phyloP scores from a whole-genome alignment of 2,113 vertebrate species.

The Nymphicus hollandicus region DNA sequence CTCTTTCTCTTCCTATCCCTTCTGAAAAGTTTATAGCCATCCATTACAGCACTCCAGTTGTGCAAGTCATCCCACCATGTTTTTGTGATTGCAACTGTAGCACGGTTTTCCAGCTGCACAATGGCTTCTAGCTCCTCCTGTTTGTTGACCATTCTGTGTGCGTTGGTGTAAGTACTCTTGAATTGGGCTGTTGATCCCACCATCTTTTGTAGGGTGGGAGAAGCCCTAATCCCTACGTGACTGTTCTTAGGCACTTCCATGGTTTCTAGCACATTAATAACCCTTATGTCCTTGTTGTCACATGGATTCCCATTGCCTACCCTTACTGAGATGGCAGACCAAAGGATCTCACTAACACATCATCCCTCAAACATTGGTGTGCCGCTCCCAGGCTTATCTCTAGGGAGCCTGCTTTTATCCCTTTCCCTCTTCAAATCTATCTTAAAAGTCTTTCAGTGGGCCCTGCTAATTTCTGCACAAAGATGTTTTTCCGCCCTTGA shows the following conservation, averaged over 20 bases:
- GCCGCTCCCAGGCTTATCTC: background rate
- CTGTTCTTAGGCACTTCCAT: accelerated
- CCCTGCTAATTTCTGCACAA: background rate
- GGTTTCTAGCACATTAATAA: background rate
- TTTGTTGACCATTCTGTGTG: accelerated
- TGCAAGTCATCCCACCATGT: background rate
- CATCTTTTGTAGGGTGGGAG: background rate
- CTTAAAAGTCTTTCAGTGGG: background rate
- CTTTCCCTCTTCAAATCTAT: background rate
- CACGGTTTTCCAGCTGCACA: background rate
- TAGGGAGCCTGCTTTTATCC: background rate
- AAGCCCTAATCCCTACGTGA: background rate
- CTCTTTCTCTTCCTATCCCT: background rate
- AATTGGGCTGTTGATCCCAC: background rate
- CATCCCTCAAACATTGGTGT: background rate
- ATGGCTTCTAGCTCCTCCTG: background rate
- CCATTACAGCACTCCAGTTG: background rate
- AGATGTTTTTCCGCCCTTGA: background rate
- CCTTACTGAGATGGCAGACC: background rate
- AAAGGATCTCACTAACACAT: background rate
- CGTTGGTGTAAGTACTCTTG: background rate
- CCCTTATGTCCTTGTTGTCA: background rate
- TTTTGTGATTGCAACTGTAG: background rate
- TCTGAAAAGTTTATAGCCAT: background rate
- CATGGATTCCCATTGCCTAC: background rate